A percentile compares a stretch with the other conserved stretches of the same genome.
These are phyloP conservation scores for Dasysyrphus tricinctus DNA, from an alignment of 2,888 invertebrate species.

Conservation along the genomic window DNA sequence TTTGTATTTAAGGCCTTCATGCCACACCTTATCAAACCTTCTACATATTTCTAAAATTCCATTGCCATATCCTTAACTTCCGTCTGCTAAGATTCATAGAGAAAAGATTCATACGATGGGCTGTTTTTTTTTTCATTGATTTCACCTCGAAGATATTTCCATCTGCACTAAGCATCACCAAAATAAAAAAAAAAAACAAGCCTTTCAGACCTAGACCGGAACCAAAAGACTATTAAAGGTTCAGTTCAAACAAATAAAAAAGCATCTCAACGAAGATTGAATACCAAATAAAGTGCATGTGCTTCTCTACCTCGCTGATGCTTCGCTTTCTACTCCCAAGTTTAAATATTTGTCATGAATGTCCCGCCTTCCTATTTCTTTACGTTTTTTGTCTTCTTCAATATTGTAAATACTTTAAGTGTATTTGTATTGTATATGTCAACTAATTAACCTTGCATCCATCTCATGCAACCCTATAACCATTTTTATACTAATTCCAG, in stretches of 20 bases:
- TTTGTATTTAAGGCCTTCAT: no score
- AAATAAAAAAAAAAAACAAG: constrained; percentile 17
- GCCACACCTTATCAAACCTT: no score
- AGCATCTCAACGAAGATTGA: background rate
- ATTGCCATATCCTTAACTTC: background rate
- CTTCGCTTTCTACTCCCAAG: constrained; percentile 59
- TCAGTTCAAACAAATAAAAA: background rate
- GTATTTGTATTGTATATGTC: constrained; percentile 47
- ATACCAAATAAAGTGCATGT: constrained; percentile 36
- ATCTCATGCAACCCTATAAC: constrained; percentile 53
- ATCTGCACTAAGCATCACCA: constrained; percentile 12
- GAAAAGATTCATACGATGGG: no score
- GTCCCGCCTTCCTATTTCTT: constrained; percentile 25
- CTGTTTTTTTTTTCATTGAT: constrained; percentile 7
- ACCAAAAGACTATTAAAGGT: constrained; percentile 8
- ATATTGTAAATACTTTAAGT: constrained; percentile 15
- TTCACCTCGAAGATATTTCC: constrained; percentile 14
- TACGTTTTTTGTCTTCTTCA: background rate
- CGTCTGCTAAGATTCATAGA: background rate
- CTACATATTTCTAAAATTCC: background rate
- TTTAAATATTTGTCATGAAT: constrained; percentile 61
- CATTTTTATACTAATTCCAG: constrained; percentile 66
- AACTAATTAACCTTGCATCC: constrained; percentile 72
- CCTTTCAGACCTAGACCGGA: background rate
- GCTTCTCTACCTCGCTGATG: constrained; percentile 11